Evolutionary conservation across 23 tunicate species (phyloP), one percentile per base, ranked within the genome.

Genomic region (Ascidia mentula): DNA sequence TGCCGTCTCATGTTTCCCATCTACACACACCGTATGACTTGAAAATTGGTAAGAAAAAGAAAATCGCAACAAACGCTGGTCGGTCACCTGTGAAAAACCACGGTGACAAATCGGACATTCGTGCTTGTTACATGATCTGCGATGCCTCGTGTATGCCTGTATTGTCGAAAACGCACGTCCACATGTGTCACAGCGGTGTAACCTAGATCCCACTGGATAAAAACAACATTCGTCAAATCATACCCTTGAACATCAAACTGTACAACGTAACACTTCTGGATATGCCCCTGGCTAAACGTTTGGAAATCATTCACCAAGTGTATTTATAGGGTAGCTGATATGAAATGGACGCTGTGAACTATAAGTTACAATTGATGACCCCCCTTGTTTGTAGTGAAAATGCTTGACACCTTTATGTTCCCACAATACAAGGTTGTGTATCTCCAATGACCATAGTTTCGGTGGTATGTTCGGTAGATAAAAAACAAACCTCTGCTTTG

Each of bases 51-150:
- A 73, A 35, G 6, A 28, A 30, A 9, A 31, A 74, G 35, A 18
- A 8, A 79, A 65, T 6, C 40, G 26, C n/a, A n/a, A n/a, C n/a
- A 20, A 79, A 18, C 77, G 31, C 24, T 31, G 12, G 4, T 18
- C 32, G 33, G 18, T 45, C 35, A 89, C 94, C 88, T 82, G 88
- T 34, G 94, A 82, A 72, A 89, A 89, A 0, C 86, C 84, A 5
- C 94, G 45, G 37, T 89, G 81, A 37, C 94, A 89, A 40, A 78
- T 77, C 53, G 94, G 94, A 60, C 94, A 89, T 40, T 89, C 82
- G 72, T 85, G 80, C 37, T 77, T 89, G 72, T 84, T 71, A 46
- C 94, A 89, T 22, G 86, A 32, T 60, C 88, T 53, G 31, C 59
- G 79, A 69, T 89, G 94, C 8, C 82, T 46, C 4, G 82, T 59